Evolutionary conservation across 1,140 invertebrate genomes (phyloP), one percentile per base, ranked within the genome.

Genomic region (Tetramorium simillimum): DNA sequence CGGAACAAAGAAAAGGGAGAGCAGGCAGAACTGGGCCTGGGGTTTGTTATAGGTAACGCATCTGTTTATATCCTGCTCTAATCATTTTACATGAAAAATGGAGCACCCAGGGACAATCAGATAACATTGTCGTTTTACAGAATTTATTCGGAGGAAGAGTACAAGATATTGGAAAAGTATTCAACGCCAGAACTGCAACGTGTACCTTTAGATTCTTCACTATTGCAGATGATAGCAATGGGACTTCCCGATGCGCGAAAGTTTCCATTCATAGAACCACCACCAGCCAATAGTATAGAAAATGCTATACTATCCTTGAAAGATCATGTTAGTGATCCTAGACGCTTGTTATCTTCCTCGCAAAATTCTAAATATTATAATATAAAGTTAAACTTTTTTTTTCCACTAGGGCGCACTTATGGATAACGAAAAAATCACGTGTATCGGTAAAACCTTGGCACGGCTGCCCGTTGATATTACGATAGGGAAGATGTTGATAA

Each of bases 251-350:
- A 99, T 96, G 97, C 98, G 12, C 95, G 98, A 53, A 97, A 97
- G 92, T 99, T 99, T 96, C 99, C 99, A 2, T 99, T 99, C 93
- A 97, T 99, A 58, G 99, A 99, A 95, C 96, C 98, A 37, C 99
- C 99, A 18, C 96, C 97, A 18, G 92, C 96, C 33, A 97, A 98
- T 58, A 97, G 96, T 65, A 96, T 99, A 73, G 99, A 99, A 94
- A 97, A 98, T 93, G 97, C 99, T 0, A 96, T 99, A 77, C 93
- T 97, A 58, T 97, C 97, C 67, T 95, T 99, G 14, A 99, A 99
- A 95, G 98, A 99, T 94, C 97, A 99, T 94, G 98, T 98, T 95
- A 94, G 95, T 94, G 33, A 86, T 89, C 14, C 18, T n/a, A 75
- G 37, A 67, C 53, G 3, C 21, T 86, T 51, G n/a, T 86, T 84